These are phyloP conservation scores for Dermochelys coriacea DNA, from an alignment of 2,797 vertebrate species.

Conservation along the genomic window DNA sequence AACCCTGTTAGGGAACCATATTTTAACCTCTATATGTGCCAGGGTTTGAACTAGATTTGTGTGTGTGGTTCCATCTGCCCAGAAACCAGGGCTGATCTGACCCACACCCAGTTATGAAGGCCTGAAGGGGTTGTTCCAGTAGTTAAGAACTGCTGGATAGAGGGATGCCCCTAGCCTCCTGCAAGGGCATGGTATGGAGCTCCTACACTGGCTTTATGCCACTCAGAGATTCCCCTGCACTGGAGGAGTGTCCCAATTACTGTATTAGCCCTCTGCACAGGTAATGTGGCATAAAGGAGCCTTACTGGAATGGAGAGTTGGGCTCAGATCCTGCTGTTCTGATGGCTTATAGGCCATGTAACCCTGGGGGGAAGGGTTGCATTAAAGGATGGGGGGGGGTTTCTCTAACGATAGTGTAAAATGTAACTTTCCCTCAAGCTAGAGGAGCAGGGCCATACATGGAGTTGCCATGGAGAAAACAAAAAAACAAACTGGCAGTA, in stretches of 20 bases:
- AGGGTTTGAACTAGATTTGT: neutral
- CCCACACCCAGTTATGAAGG: neutral
- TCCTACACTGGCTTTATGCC: neutral
- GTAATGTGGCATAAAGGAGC: neutral
- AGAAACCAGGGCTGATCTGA: neutral
- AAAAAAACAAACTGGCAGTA: neutral
- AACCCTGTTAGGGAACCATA: neutral
- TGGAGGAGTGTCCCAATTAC: neutral
- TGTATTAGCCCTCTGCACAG: neutral
- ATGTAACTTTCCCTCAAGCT: neutral
- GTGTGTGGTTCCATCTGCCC: neutral
- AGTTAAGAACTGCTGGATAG: neutral
- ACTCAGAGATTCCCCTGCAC: rapidly evolving
- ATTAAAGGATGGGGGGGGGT: neutral
- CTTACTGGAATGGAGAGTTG: neutral
- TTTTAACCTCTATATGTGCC: neutral
- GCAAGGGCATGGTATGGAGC: neutral
- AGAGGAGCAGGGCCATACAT: neutral
- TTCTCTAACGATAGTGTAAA: neutral
- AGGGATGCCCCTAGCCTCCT: neutral
- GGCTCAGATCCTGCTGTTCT: neutral
- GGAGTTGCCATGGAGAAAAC: neutral
- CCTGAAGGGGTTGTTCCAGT: neutral
- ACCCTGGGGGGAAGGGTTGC: neutral
- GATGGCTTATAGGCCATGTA: neutral